phyloP scores from a whole-genome alignment of 2,888 invertebrate species.

The Tetrapedia diversipes region DNA sequence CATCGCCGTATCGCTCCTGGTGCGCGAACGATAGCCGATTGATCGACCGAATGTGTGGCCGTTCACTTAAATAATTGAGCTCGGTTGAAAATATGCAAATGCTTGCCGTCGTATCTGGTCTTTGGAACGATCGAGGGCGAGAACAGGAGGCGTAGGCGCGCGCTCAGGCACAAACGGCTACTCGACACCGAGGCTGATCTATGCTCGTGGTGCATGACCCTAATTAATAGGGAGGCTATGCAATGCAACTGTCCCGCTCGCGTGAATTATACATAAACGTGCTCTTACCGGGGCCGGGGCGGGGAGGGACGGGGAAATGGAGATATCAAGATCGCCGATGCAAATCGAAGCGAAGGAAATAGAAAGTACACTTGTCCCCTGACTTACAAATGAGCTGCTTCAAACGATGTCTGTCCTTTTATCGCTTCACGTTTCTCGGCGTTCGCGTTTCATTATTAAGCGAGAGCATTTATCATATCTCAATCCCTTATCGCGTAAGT shows the following conservation, averaged over 20 bases:
- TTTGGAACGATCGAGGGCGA: constrained; percentile 24
- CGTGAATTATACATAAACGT: constrained; percentile 77
- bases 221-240: constrained; percentile 82
- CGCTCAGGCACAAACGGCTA: constrained; percentile 62
- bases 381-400: background rate
- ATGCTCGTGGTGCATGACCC: constrained; percentile 81
- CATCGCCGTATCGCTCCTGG: constrained; percentile 10
- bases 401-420: too few species aligned
- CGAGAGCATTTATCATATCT: too few species aligned
- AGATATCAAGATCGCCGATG: constrained; percentile 50
- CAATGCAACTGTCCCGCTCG: constrained; percentile 80
- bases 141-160: constrained; percentile 49
- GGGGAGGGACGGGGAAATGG: constrained; percentile 28
- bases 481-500: too few species aligned
- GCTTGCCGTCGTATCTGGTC: constrained; percentile 33
- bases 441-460: background rate
- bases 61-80: constrained; percentile 66
- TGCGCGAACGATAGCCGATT: constrained; percentile 67
- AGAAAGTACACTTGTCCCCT: constrained; percentile 21
- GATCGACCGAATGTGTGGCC: constrained; percentile 44
- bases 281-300: constrained; percentile 38
- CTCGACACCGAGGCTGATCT: constrained; percentile 76
- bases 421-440: too few species aligned
- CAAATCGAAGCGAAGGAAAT: constrained; percentile 47
- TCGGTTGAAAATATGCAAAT: constrained; percentile 72